Evolutionary conservation across 2,888 invertebrate genomes (phyloP).

Genomic region (Elysia crispata): DNA sequence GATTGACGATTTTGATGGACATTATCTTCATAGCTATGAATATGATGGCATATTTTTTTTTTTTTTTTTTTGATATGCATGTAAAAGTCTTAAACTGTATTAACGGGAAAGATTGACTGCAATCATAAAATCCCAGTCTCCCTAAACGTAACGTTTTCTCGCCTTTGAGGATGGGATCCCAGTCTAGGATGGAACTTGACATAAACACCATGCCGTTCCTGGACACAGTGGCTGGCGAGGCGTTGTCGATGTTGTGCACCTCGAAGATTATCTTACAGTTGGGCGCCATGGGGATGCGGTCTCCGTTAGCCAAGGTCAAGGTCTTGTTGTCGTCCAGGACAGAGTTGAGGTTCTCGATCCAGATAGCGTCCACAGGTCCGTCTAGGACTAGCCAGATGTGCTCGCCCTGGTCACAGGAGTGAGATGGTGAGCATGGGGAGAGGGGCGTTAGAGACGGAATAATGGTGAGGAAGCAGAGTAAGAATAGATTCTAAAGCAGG

Average conservation of each 20-base stretch:
- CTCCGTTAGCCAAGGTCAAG: conserved; percentile 78
- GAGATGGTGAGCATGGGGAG: not conserved
- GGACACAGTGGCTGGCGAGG: conserved; percentile 78
- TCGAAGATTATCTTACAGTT: conserved; percentile 78
- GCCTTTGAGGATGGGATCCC: conserved; percentile 92
- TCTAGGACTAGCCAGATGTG: conserved; percentile 78
- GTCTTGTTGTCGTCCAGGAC: conserved; percentile 79
- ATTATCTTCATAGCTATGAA: too few species aligned
- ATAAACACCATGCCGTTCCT: conserved; percentile 84
- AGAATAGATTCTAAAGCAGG: too few species aligned
- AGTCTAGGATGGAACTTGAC: conserved; percentile 96
- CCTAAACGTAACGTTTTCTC: too few species aligned
- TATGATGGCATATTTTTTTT: too few species aligned
- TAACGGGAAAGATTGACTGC: too few species aligned
- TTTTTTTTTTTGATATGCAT: too few species aligned
- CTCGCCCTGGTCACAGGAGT: conserved; percentile 71
- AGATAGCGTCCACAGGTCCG: conserved; percentile 78
- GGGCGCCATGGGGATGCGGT: conserved; percentile 78
- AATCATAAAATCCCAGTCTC: too few species aligned
- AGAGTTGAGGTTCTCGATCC: conserved; percentile 79
- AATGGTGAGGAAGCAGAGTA: too few species aligned
- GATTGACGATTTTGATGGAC: too few species aligned
- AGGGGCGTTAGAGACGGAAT: too few species aligned
- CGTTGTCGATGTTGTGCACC: conserved; percentile 79
- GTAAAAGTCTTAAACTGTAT: too few species aligned